Conservation (phyloP, 2,888 invertebrate genomes). For the Cremastinae sp. region DNA sequence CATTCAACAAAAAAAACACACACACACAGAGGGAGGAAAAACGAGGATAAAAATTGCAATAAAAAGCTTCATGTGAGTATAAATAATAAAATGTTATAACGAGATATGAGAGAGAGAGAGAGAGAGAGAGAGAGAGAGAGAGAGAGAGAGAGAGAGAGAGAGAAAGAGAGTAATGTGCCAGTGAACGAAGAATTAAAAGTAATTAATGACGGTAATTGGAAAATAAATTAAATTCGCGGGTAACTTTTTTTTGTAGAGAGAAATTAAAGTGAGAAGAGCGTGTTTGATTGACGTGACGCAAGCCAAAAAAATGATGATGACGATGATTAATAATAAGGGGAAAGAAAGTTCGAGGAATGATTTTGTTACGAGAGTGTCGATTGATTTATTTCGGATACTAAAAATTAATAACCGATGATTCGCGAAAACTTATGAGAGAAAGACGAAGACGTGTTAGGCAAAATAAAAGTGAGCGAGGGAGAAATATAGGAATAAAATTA, state of each 20-base stretch:
- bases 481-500: constrained; percentile 52
- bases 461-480: too few relatives aligned
- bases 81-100: constrained; percentile 7
- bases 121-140: constrained; percentile 21
- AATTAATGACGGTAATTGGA: too few relatives aligned
- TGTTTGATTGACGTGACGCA: constrained; percentile 40
- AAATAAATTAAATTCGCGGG: too few relatives aligned
- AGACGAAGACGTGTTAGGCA: constrained; percentile 12
- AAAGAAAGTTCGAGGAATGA: constrained; percentile 42
- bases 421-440: too few relatives aligned
- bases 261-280: too few relatives aligned
- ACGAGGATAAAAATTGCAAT: constrained; percentile 69
- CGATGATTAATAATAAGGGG: constrained; percentile 39
- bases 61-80: constrained; percentile 67
- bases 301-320: constrained; percentile 59
- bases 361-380: constrained; percentile 29
- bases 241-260: too few relatives aligned
- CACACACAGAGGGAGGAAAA: constrained; percentile 55
- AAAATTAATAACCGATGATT: constrained; percentile 19
- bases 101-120: neutral
- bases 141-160: neutral
- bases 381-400: constrained; percentile 23
- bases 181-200: too few relatives aligned
- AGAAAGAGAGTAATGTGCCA: too few relatives aligned
- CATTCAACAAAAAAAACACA: constrained; percentile 58